Percentiles rank a stretch among this genome's conserved stretches.
phyloP scores from a whole-genome alignment of 2,113 vertebrate species.

The Bostrychus sinensis region DNA sequence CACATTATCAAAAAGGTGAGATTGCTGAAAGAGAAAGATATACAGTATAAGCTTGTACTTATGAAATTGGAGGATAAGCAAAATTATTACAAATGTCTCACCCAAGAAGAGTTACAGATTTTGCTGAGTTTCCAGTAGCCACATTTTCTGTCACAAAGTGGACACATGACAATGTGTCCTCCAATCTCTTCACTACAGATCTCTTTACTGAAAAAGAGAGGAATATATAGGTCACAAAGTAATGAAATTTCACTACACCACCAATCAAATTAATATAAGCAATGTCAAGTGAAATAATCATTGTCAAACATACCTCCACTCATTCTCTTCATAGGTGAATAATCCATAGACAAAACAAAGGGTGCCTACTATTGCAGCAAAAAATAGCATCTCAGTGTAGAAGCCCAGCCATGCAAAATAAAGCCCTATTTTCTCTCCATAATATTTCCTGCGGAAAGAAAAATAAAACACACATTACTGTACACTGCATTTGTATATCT shows the following conservation, averaged over 20 bases:
- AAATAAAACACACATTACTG: conserved; percentile 1
- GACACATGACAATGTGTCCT: conserved; percentile 95
- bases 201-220: conserved; percentile 82
- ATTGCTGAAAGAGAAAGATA: conserved; percentile 82
- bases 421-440: conserved; percentile 96
- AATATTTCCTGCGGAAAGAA: conserved; percentile 87
- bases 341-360: conserved; percentile 93
- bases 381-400: conserved; percentile 96
- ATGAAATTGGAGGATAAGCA: background rate
- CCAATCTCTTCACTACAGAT: conserved; percentile 88
- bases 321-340: conserved; percentile 85
- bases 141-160: conserved; percentile 90
- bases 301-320: conserved; percentile 83
- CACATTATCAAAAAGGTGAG: conserved; percentile 96
- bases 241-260: background rate
- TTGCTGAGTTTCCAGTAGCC: conserved; percentile 92
- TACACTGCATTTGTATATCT: background rate
- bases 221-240: background rate
- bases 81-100: conserved; percentile 55
- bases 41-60: background rate
- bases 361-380: conserved; percentile 90
- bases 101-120: conserved; percentile 90
- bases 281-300: background rate
- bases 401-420: conserved; percentile 98
- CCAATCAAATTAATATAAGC: background rate